phyloP scores from a whole-genome alignment of 2,797 vertebrate genomes.

The Enteromius paludinosus region DNA sequence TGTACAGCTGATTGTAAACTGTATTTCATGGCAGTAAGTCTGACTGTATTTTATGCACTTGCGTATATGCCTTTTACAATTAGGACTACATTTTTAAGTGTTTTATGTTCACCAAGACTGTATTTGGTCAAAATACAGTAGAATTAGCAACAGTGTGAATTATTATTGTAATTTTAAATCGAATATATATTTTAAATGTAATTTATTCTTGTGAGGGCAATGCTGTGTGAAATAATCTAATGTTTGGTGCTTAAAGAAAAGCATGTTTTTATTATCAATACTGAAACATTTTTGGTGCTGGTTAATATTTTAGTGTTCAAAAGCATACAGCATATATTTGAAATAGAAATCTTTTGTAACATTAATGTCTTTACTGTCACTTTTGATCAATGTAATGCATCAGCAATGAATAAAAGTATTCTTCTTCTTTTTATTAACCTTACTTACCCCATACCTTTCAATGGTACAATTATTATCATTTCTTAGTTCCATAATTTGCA shows the following conservation, averaged over 20 bases:
- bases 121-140: background rate
- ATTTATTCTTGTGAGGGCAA: background rate
- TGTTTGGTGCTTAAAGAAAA: background rate
- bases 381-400: background rate
- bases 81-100: background rate
- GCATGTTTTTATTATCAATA: background rate
- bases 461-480: background rate
- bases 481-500: background rate
- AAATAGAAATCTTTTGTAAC: background rate
- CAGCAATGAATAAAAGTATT: background rate
- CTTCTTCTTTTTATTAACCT: background rate
- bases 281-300: background rate
- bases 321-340: background rate
- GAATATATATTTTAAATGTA: background rate
- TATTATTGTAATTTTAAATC: background rate
- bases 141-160: background rate
- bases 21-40: slow-evolving; percentile 88
- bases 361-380: background rate
- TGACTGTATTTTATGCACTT: background rate
- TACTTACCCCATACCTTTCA: background rate
- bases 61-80: background rate
- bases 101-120: background rate
- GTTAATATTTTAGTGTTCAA: background rate
- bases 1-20: slow-evolving; percentile 88
- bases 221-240: background rate